Evolutionary conservation across 1,140 invertebrate species (phyloP), one percentile per base, ranked within the genome.

Genomic region (Delia radicum): DNA sequence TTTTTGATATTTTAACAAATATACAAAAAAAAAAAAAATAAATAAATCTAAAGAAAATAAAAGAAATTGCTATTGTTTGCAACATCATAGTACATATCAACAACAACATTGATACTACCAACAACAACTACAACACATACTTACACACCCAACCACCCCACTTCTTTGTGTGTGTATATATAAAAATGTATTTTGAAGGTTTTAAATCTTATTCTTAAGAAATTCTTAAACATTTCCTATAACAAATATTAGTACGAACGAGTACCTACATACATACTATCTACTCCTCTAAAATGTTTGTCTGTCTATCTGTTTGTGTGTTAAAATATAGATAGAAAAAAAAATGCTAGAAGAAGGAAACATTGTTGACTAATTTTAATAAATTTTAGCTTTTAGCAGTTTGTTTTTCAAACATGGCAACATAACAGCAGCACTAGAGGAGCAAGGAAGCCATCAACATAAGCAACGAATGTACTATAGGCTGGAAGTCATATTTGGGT

Each of bases 351-450:
- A 55, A 55, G 48, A 55, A 18, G 48, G 48, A 55, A 55, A 55
- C 48, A 55, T 55, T 55, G 48, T 55, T 55, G 48, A 55, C 48
- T 55, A 55, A 55, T 55, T 55, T 55, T 55, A 55, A 55, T 55
- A 55, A 55, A 55, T 55, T 55, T 55, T 55, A 55, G 48, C 48
- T 55, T 55, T 55, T 55, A 55, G 48, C 48, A 55, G 48, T 55
- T 55, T 55, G 48, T 55, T 55, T 55, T 21, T n/a, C 48, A 55
- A 55, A 21, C 48, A 55, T 55, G 48, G 48, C 48, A 55, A 55
- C 48, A 55, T 42, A 42, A 15, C 48, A 55, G 48, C 48, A 24
- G 3, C 3, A n/a, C 48, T 15, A n/a, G 12, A 48, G 46, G 15
- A n/a, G 18, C 33, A 1, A 13, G 8, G 13, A 37, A 1, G 13